Evolutionary conservation across 2,888 invertebrate genomes (phyloP).

Genomic region (Thera britannica): DNA sequence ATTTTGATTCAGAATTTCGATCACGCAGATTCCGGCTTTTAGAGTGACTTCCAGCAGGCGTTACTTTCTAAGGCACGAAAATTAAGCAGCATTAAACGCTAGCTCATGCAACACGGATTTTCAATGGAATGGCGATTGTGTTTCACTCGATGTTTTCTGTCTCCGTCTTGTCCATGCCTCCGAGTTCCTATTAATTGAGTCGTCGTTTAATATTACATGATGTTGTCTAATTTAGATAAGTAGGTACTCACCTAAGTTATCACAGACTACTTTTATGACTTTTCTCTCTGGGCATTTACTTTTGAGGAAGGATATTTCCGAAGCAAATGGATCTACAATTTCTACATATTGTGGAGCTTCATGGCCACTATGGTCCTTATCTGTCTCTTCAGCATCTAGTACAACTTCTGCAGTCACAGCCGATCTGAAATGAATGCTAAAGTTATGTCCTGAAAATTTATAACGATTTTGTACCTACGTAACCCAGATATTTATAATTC

Average conservation of each 20-base stretch:
- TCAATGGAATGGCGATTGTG: too few species aligned
- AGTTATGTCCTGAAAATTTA: background rate
- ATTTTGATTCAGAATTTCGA: background rate
- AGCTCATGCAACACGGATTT: too few species aligned
- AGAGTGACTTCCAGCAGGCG: too few species aligned
- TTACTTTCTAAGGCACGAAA: too few species aligned
- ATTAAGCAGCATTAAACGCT: too few species aligned
- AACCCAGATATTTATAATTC: too few species aligned
- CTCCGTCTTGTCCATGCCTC: too few species aligned
- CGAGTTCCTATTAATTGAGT: too few species aligned
- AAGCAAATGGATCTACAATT: conserved; percentile 91
- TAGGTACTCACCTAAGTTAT: conserved; percentile 87
- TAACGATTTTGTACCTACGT: too few species aligned
- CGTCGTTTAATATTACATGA: too few species aligned
- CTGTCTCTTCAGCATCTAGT: conserved; percentile 86
- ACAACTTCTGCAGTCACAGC: conserved; percentile 89
- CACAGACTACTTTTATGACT: conserved; percentile 92
- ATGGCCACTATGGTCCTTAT: conserved; percentile 74
- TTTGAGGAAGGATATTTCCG: conserved; percentile 92
- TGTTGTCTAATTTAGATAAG: too few species aligned
- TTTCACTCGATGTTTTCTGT: too few species aligned
- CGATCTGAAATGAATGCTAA: conserved; percentile 79
- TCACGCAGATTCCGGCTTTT: background rate
- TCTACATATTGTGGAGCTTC: conserved; percentile 87
- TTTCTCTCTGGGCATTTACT: conserved; percentile 90